phyloP scores from a whole-genome alignment of 2,113 vertebrate genomes.

The Oncorhynchus tshawytscha region DNA sequence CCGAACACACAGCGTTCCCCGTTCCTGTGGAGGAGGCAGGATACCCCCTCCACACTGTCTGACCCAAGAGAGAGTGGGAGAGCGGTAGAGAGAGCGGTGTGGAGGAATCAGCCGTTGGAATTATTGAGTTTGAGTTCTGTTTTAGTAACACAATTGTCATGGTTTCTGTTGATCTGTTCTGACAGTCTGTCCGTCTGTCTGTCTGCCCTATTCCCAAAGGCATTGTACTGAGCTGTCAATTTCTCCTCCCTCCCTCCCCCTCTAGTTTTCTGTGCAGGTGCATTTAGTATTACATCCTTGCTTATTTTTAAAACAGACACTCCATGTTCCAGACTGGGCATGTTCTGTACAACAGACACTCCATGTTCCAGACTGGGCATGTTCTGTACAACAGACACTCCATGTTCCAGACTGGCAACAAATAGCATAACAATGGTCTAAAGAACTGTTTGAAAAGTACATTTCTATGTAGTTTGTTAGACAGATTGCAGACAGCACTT shows the following conservation, averaged over 20 bases:
- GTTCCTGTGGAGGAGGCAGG: background rate
- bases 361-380: too few relatives aligned
- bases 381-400: too few relatives aligned
- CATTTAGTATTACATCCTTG: background rate
- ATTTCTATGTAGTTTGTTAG: background rate
- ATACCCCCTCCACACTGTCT: background rate
- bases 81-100: slow-evolving; percentile 48
- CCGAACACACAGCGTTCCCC: slow-evolving; percentile 21
- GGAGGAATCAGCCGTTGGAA: slow-evolving; percentile 64
- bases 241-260: slow-evolving; percentile 8
- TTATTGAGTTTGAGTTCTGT: slow-evolving; percentile 69
- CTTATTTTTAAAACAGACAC: background rate
- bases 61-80: slow-evolving; percentile 52
- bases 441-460: background rate
- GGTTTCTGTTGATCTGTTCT: slow-evolving; percentile 67
- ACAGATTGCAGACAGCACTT: background rate
- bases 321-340: too few relatives aligned
- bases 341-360: too few relatives aligned
- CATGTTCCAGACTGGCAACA: too few relatives aligned
- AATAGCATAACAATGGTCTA: background rate
- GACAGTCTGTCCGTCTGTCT: slow-evolving; percentile 43
- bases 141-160: slow-evolving; percentile 67
- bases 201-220: slow-evolving; percentile 44
- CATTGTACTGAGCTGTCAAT: slow-evolving; percentile 43
- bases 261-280: slow-evolving; percentile 14